phyloP scores from a whole-genome alignment of 1,140 invertebrate species.

The Listronotus bonariensis region DNA sequence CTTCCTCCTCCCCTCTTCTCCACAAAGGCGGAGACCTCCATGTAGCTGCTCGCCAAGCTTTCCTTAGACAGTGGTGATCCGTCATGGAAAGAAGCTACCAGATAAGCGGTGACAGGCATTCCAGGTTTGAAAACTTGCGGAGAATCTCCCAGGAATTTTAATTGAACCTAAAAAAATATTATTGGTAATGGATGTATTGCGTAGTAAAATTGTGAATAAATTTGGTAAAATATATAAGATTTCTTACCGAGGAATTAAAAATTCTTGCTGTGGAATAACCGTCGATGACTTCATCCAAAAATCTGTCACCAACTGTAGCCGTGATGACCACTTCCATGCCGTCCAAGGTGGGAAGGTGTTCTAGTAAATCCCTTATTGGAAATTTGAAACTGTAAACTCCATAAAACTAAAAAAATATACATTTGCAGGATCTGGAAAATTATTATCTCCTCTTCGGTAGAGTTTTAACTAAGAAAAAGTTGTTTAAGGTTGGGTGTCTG shows the following conservation, averaged over 20 bases:
- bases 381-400: constrained; percentile 86
- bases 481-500: no score
- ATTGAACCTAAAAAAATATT: constrained; percentile 19
- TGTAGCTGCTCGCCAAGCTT: constrained; percentile 60
- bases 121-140: constrained; percentile 93
- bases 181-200: no score
- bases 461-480: no score
- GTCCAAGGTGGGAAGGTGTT: constrained; percentile 69
- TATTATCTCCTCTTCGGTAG: no score
- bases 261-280: constrained; percentile 87
- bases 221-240: constrained; percentile 5
- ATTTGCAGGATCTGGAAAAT: no score
- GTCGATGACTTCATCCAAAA: constrained; percentile 82
- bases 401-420: constrained; percentile 72
- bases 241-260: constrained; percentile 78
- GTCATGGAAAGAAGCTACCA: constrained; percentile 79
- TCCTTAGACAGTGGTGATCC: constrained; percentile 68
- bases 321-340: constrained; percentile 85
- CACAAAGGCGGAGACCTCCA: constrained; percentile 66
- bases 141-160: constrained; percentile 71
- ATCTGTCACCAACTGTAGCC: constrained; percentile 87
- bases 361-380: constrained; percentile 76
- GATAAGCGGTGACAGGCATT: constrained; percentile 80
- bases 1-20: constrained; percentile 62
- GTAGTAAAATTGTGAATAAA: no score